Conservation (phyloP, 1,140 invertebrate genomes). For the Daktulosphaira vitifoliae region DNA sequence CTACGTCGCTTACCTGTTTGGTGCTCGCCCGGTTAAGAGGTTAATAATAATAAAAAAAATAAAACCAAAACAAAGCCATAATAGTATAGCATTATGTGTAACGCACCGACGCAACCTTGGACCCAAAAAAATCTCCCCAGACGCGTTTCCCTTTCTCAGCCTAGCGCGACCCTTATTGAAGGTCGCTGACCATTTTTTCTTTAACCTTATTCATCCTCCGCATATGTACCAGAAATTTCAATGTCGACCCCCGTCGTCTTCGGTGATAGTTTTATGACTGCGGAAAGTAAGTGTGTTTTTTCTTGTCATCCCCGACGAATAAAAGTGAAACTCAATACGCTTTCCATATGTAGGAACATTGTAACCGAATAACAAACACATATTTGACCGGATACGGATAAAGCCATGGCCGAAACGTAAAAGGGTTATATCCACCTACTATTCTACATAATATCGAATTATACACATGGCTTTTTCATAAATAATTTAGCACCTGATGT, state of each 20-base stretch:
- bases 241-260: constrained; percentile 21
- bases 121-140: constrained; percentile 21
- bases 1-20: constrained; percentile 26
- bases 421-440: no score
- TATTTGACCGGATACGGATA: no score
- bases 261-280: constrained; percentile 24
- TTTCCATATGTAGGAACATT: no score
- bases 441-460: no score
- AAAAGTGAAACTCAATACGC: no score
- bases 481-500: no score
- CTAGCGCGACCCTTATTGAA: constrained; percentile 8
- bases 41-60: constrained; percentile 19
- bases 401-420: no score
- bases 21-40: constrained; percentile 27
- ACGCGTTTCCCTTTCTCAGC: constrained; percentile 20
- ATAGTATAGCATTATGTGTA: constrained; percentile 9
- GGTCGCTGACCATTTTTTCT: constrained; percentile 31
- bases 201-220: background rate
- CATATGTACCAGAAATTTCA: constrained; percentile 3
- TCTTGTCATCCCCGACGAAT: background rate
- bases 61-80: constrained; percentile 8
- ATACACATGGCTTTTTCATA: no score
- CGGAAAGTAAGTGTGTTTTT: constrained; percentile 6
- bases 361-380: no score
- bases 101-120: constrained; percentile 26